These are phyloP conservation scores for Ariopsis seemanni DNA, from an alignment of 2,113 vertebrate species.

Conservation along the genomic window DNA sequence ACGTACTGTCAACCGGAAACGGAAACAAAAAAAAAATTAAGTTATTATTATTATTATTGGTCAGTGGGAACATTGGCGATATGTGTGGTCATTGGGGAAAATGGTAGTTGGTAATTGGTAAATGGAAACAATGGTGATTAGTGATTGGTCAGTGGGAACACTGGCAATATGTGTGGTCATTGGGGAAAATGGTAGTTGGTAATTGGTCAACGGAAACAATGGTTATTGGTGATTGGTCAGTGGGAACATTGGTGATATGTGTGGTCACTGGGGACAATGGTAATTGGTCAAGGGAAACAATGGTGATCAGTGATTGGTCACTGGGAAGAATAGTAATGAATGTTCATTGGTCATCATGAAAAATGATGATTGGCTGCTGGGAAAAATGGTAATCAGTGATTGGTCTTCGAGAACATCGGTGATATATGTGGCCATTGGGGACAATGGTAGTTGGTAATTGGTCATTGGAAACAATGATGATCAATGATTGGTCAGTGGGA, in stretches of 20 bases:
- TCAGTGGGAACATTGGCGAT: background rate
- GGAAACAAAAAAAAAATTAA: too few relatives aligned
- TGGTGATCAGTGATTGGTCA: background rate
- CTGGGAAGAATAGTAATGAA: background rate
- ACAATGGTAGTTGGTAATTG: background rate
- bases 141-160: background rate
- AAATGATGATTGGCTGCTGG: background rate
- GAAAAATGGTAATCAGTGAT: background rate
- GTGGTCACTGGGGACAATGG: background rate
- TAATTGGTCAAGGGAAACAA: too few relatives aligned
- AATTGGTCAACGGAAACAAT: background rate
- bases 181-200: background rate
- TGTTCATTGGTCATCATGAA: background rate
- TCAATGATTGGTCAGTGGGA: background rate
- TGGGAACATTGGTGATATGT: background rate
- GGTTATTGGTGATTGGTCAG: background rate
- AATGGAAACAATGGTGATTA: background rate
- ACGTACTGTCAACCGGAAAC: too few relatives aligned
- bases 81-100: background rate
- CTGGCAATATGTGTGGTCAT: background rate
- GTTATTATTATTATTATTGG: background rate
- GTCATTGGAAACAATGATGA: background rate
- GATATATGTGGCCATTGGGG: background rate
- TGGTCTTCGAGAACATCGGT: background rate
- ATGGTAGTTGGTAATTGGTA: too few relatives aligned